Evolutionary conservation across 1,140 invertebrate species (phyloP).

Genomic region (Lepidotrigona ventralis): DNA sequence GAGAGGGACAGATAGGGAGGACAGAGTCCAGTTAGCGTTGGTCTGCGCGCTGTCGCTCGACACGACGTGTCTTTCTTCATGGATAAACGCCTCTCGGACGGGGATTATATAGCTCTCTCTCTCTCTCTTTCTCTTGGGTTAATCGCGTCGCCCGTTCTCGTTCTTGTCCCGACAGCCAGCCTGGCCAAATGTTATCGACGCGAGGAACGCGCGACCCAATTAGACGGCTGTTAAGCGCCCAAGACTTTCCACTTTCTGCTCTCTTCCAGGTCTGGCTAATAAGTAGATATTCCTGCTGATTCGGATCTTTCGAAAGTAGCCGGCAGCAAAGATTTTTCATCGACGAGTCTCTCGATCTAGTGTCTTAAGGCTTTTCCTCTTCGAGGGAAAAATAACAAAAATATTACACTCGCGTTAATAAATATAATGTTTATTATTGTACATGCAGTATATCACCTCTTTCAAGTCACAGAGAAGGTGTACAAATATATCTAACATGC

Average conservation of each 20-base stretch:
- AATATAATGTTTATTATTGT: too few relatives aligned
- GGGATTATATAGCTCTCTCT: constrained; percentile 24
- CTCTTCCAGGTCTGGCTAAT: background rate
- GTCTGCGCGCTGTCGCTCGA: background rate
- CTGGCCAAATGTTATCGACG: constrained; percentile 6
- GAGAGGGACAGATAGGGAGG: background rate
- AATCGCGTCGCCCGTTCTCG: constrained; percentile 13
- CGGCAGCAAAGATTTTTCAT: too few relatives aligned
- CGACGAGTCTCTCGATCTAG: too few relatives aligned
- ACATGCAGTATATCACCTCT: too few relatives aligned
- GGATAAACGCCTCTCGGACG: constrained; percentile 21
- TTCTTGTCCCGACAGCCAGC: background rate
- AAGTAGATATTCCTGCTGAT: background rate
- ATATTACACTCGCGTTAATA: too few relatives aligned
- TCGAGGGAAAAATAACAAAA: too few relatives aligned
- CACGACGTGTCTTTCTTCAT: constrained; percentile 23
- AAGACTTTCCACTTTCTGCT: background rate
- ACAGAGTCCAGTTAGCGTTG: background rate
- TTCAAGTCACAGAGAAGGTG: too few relatives aligned
- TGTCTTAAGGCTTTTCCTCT: too few relatives aligned
- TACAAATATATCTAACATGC: too few relatives aligned
- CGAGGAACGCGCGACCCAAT: background rate
- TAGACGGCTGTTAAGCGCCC: background rate
- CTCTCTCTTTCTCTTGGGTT: background rate
- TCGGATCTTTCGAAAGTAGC: too few relatives aligned